These are phyloP conservation scores for Drosophila lutescens DNA, from an alignment of 2,888 invertebrate genomes.

Conservation along the genomic window DNA sequence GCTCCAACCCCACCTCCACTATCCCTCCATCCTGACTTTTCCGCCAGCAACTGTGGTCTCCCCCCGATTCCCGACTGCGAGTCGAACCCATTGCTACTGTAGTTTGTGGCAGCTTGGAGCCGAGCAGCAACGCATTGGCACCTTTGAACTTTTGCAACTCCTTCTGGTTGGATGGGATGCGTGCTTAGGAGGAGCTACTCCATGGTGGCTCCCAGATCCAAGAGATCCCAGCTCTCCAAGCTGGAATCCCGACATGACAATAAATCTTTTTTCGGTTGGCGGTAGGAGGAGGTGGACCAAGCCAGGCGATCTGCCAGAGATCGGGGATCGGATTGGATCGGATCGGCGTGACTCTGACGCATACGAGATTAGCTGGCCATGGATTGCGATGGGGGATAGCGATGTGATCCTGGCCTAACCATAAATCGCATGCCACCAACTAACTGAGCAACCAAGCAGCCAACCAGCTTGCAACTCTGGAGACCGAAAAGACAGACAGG, in stretches of 20 bases:
- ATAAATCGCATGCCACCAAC: slow-evolving; percentile 69
- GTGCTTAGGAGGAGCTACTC: slow-evolving; percentile 36
- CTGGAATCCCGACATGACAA: slow-evolving; percentile 68
- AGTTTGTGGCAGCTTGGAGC: slow-evolving; percentile 26
- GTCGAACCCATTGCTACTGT: slow-evolving; percentile 44
- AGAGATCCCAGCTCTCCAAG: slow-evolving; percentile 19
- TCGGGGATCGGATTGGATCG: slow-evolving; percentile 52
- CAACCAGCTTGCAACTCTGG: slow-evolving; percentile 17
- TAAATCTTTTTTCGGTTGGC: slow-evolving; percentile 59
- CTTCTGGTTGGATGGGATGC: slow-evolving; percentile 47
- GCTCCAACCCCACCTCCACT: slow-evolving; percentile 2
- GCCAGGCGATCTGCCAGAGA: slow-evolving; percentile 39
- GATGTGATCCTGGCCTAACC: slow-evolving; percentile 76
- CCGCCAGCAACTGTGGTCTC: neutral
- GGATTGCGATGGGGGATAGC: slow-evolving; percentile 67
- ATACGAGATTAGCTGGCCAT: slow-evolving; percentile 76
- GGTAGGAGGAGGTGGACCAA: slow-evolving; percentile 1
- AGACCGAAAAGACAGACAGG: slow-evolving; percentile 24
- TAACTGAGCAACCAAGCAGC: neutral
- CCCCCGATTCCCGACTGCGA: slow-evolving; percentile 1
- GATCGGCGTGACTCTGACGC: slow-evolving; percentile 74
- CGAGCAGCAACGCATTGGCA: slow-evolving; percentile 73
- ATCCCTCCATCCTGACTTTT: neutral
- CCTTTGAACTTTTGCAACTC: slow-evolving; percentile 69
- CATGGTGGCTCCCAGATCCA: slow-evolving; percentile 4